Conservation (phyloP, 1,140 invertebrate species). For the Achroia grisella region DNA sequence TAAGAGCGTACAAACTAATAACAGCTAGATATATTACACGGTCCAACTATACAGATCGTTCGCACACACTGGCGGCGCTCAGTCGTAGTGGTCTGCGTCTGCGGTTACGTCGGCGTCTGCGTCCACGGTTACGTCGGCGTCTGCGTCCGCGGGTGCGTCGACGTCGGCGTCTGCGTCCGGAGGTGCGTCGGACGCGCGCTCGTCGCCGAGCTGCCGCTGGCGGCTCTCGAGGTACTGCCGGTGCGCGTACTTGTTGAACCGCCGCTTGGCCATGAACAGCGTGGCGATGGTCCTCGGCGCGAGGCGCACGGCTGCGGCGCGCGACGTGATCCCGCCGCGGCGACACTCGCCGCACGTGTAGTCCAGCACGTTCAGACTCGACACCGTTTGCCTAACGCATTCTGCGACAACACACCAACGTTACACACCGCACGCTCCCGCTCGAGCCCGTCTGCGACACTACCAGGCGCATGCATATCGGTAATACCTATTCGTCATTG, state of each 20-base stretch:
- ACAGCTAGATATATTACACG: slow-evolving; percentile 47
- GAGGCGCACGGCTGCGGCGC: slow-evolving; percentile 57
- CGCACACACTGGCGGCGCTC: background rate
- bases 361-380: slow-evolving; percentile 56
- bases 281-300: slow-evolving; percentile 65
- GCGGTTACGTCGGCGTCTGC: slow-evolving; percentile 13
- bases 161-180: background rate
- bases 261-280: slow-evolving; percentile 66
- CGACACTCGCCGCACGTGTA: slow-evolving; percentile 67
- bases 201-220: slow-evolving; percentile 10
- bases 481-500: too few species aligned
- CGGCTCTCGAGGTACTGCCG: slow-evolving; percentile 56
- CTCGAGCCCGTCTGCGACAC: too few species aligned
- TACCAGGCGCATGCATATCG: too few species aligned
- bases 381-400: slow-evolving; percentile 62
- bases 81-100: background rate
- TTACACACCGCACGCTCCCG: background rate
- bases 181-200: slow-evolving; percentile 7
- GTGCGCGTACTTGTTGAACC: slow-evolving; percentile 70
- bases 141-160: slow-evolving; percentile 10
- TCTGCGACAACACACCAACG: slow-evolving; percentile 32
- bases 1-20: slow-evolving; percentile 36
- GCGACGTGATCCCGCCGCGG: slow-evolving; percentile 62
- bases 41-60: slow-evolving; percentile 5
- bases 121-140: slow-evolving; percentile 17